Evolutionary conservation across 2,797 vertebrate species (phyloP).

Genomic region (Macropus fuliginosus): DNA sequence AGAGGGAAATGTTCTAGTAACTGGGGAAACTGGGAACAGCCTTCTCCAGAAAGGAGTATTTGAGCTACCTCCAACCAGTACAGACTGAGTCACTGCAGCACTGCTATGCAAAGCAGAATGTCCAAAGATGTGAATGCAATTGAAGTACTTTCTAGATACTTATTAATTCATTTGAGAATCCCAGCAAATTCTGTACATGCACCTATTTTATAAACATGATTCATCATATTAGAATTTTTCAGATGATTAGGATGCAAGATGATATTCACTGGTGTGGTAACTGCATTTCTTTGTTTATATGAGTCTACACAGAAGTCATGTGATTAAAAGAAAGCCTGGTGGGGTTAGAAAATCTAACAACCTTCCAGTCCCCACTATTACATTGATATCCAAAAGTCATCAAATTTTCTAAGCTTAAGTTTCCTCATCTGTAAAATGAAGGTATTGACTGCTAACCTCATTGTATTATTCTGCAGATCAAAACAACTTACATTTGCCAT

Average conservation of each 20-base stretch:
- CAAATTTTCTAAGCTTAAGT: not conserved
- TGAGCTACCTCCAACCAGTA: not conserved
- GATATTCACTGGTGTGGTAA: not conserved
- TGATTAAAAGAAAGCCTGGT: not conserved
- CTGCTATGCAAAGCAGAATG: not conserved
- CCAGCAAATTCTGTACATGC: no score
- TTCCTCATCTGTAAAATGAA: not conserved
- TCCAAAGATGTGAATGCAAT: not conserved
- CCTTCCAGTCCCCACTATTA: not conserved
- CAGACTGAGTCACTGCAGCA: not conserved
- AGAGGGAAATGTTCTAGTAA: no score
- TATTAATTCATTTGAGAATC: no score
- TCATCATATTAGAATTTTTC: no score
- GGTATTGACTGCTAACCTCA: not conserved
- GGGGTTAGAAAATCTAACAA: not conserved
- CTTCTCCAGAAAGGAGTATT: no score
- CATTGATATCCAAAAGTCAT: not conserved
- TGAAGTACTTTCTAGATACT: not conserved
- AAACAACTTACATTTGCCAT: not conserved
- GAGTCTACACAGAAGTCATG: not conserved
- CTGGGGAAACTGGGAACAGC: no score
- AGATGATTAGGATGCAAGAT: not conserved
- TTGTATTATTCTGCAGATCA: not conserved
- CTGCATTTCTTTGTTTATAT: not conserved
- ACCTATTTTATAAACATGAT: no score